phyloP scores from a whole-genome alignment of 2,113 vertebrate species.

The Calyptommatus sinebrachiatus region DNA sequence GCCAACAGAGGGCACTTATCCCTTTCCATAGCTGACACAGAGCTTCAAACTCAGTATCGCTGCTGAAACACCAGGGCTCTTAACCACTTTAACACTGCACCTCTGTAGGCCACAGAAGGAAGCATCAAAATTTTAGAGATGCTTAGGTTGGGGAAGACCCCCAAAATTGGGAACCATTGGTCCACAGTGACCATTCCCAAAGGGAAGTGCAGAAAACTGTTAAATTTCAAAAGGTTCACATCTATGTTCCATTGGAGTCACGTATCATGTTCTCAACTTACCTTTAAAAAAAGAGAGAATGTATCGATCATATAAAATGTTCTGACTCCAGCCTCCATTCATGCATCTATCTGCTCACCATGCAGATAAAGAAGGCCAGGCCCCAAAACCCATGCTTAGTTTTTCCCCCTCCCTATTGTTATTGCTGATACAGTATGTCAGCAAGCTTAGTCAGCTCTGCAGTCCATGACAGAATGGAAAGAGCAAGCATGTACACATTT shows the following conservation, averaged over 20 bases:
- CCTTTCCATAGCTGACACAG: too few relatives aligned
- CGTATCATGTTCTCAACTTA: slow-evolving; percentile 44
- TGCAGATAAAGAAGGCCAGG: slow-evolving; percentile 24
- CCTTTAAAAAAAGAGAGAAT: slow-evolving; percentile 42
- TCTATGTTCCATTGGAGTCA: not conserved
- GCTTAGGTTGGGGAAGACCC: too few relatives aligned
- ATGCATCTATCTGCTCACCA: slow-evolving; percentile 35
- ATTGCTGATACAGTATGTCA: slow-evolving; percentile 17
- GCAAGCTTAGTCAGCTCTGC: slow-evolving; percentile 47
- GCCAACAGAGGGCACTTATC: too few relatives aligned
- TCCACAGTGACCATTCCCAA: too few relatives aligned
- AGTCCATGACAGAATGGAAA: slow-evolving; percentile 62
- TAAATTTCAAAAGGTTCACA: not conserved
- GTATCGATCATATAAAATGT: slow-evolving; percentile 45
- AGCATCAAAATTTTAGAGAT: too few relatives aligned
- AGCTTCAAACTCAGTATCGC: too few relatives aligned
- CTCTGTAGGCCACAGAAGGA: too few relatives aligned
- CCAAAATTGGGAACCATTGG: too few relatives aligned
- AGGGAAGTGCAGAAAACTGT: too few relatives aligned
- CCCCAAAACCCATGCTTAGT: slow-evolving; percentile 27
- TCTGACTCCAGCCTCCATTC: slow-evolving; percentile 34
- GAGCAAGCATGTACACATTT: slow-evolving; percentile 63
- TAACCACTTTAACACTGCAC: too few relatives aligned
- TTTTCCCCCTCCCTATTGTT: not conserved
- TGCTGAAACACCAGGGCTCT: too few relatives aligned